Conservation (phyloP, 2,797 vertebrate genomes). For the Myripristis murdjan region DNA sequence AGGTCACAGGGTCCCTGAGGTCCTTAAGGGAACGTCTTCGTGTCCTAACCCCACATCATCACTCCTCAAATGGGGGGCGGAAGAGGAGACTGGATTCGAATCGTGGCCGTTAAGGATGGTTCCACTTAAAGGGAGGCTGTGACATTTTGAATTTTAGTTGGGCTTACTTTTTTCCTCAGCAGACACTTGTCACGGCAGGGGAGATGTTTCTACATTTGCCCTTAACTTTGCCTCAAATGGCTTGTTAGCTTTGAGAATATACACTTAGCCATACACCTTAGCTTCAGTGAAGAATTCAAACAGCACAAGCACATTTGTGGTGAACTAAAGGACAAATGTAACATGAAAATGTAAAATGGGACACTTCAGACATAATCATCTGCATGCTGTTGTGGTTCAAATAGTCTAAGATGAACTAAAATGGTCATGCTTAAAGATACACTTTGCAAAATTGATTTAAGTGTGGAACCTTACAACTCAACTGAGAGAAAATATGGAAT, state of each 20-base stretch:
- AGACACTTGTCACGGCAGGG: not conserved
- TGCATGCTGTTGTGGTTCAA: not conserved
- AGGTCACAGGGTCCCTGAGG: constrained; percentile 70
- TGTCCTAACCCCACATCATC: constrained; percentile 71
- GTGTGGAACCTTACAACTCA: too few relatives aligned
- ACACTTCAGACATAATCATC: too few relatives aligned
- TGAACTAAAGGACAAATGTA: too few relatives aligned
- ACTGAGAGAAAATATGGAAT: too few relatives aligned
- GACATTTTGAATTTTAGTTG: constrained; percentile 32
- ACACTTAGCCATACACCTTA: not conserved
- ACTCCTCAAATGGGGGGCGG: constrained; percentile 56
- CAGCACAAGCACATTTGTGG: too few relatives aligned
- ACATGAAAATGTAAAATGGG: too few relatives aligned
- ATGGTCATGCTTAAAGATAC: not conserved
- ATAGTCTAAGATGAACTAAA: not conserved
- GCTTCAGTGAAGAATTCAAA: not conserved
- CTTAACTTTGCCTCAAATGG: constrained; percentile 2
- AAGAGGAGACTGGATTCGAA: constrained; percentile 43
- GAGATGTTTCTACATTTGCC: constrained; percentile 1
- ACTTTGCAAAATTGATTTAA: too few relatives aligned
- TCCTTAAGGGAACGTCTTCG: constrained; percentile 54
- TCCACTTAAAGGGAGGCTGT: constrained; percentile 29
- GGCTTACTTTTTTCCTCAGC: not conserved
- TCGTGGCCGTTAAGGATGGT: constrained; percentile 20
- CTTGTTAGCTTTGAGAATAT: not conserved